Percentiles rank a stretch among this genome's conserved stretches.
These are phyloP conservation scores for Lutjanus argentimaculatus DNA, from an alignment of 2,797 vertebrate species.

Conservation along the genomic window DNA sequence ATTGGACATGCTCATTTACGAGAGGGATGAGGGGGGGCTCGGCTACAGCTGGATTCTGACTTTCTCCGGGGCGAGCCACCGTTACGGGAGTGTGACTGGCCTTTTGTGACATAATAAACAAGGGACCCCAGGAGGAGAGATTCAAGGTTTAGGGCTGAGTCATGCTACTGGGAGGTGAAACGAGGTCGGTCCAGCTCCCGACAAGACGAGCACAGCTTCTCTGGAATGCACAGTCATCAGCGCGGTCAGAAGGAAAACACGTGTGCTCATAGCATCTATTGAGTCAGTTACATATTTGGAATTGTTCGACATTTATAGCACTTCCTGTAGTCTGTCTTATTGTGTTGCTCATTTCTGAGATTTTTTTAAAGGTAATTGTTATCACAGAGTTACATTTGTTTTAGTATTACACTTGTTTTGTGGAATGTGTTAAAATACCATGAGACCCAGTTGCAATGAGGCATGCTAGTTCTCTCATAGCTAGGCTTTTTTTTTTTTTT, in stretches of 20 bases:
- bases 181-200: slow-evolving; percentile 63
- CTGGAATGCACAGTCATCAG: slow-evolving; percentile 72
- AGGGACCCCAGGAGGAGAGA: slow-evolving; percentile 60
- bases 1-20: slow-evolving; percentile 83
- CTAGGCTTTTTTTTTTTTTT: no score
- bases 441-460: neutral
- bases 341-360: slow-evolving; percentile 15
- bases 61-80: slow-evolving; percentile 68
- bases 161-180: slow-evolving; percentile 73
- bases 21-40: slow-evolving; percentile 55
- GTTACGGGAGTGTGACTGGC: slow-evolving; percentile 68
- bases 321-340: slow-evolving; percentile 37
- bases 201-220: slow-evolving; percentile 50
- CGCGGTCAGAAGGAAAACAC: slow-evolving; percentile 53
- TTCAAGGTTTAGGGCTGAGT: slow-evolving; percentile 63
- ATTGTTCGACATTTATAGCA: slow-evolving; percentile 45
- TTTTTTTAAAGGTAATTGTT: slow-evolving; percentile 5
- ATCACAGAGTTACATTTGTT: slow-evolving; percentile 2
- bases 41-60: slow-evolving; percentile 75
- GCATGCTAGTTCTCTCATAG: neutral
- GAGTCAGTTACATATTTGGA: slow-evolving; percentile 61
- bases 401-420: no score
- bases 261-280: slow-evolving; percentile 38
- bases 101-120: slow-evolving; percentile 82
- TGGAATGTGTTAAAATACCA: no score